phyloP scores from a whole-genome alignment of 2,113 vertebrate species.

The Thermophis baileyi region DNA sequence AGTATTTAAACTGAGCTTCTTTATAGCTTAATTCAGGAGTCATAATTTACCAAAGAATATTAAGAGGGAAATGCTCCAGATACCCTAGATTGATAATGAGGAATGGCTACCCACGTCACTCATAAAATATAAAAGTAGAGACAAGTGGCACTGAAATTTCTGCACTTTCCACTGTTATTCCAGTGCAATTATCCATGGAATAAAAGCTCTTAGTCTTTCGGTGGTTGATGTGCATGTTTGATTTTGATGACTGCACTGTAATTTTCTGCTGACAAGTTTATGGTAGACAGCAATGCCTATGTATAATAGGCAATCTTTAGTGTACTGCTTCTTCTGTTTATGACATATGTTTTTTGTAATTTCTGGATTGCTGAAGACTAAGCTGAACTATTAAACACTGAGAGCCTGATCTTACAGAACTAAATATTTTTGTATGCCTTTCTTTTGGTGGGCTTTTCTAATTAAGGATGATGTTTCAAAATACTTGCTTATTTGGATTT shows the following conservation, averaged over 20 bases:
- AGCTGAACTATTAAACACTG: neutral
- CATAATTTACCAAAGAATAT: conserved; percentile 13
- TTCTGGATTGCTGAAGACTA: conserved; percentile 20
- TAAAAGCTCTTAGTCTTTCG: conserved; percentile 13
- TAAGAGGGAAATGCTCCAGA: conserved; percentile 17
- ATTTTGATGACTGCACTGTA: conserved; percentile 41
- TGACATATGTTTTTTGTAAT: conserved; percentile 24
- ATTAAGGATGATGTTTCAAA: neutral
- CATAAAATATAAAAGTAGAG: conserved; percentile 18
- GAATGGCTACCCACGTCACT: conserved; percentile 21
- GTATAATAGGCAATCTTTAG: conserved; percentile 20
- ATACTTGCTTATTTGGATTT: neutral
- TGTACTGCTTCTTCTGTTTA: neutral
- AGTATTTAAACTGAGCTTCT: neutral
- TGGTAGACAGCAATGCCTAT: neutral
- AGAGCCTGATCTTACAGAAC: neutral
- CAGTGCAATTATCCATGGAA: conserved; percentile 7
- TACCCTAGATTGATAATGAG: conserved; percentile 13
- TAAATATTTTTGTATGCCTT: conserved; percentile 33
- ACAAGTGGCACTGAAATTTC: conserved; percentile 31
- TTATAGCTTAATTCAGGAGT: conserved; percentile 29
- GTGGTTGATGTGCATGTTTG: conserved; percentile 33
- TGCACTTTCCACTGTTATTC: conserved; percentile 11
- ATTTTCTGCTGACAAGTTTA: conserved; percentile 22
- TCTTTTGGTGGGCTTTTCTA: conserved; percentile 24